Evolutionary conservation across 2,113 vertebrate genomes (phyloP).

Genomic region (Morone chrysops): DNA sequence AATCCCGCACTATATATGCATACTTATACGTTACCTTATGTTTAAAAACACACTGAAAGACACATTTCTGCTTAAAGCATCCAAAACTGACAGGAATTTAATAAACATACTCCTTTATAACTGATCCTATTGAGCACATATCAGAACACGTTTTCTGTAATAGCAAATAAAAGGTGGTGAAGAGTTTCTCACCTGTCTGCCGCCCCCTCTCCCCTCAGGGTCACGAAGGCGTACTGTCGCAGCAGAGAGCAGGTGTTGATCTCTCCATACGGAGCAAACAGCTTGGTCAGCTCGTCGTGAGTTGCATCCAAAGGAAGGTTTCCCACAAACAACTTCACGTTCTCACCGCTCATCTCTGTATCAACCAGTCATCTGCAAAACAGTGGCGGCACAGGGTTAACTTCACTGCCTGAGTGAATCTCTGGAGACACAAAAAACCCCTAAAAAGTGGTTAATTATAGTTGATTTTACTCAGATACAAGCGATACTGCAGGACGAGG

Average conservation of each 20-base stretch:
- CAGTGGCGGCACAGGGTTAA: neutral
- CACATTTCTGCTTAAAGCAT: neutral
- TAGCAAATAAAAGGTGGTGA: neutral
- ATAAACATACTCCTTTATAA: neutral
- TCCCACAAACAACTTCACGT: constrained; percentile 94
- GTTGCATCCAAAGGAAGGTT: constrained; percentile 93
- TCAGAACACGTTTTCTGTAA: neutral
- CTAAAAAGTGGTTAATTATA: too few species aligned
- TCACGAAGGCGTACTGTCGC: constrained; percentile 95
- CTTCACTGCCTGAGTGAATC: too few species aligned
- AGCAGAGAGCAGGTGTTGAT: constrained; percentile 93
- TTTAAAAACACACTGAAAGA: neutral
- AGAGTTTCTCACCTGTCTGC: constrained; percentile 81
- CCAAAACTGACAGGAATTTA: neutral
- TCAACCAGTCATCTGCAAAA: constrained; percentile 75
- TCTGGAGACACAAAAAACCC: neutral
- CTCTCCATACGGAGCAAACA: constrained; percentile 90
- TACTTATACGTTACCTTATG: too few species aligned
- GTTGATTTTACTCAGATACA: too few species aligned
- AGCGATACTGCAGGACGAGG: fast-evolving
- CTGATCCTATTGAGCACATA: too few species aligned
- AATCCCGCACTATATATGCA: neutral
- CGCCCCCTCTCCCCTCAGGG: constrained; percentile 90
- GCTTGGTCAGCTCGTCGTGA: constrained; percentile 90
- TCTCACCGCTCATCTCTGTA: constrained; percentile 81